Base-by-base conservation (phyloP, 2,888 invertebrate genomes). In the Dicyrtoma fusca region DNA sequence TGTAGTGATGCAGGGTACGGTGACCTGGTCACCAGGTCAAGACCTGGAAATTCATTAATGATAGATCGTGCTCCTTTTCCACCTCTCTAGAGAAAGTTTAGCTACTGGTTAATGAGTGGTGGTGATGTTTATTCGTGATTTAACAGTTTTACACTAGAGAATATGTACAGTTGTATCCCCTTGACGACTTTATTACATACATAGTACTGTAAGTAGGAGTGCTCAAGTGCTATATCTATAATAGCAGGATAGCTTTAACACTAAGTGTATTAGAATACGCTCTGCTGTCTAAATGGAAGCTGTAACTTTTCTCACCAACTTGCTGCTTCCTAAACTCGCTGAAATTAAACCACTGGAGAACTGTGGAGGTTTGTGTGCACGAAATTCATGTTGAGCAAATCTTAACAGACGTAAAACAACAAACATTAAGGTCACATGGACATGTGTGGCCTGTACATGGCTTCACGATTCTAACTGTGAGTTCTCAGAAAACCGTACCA, bases 21-120 rank as follows among this genome's bases (percentile, higher is more conserved):
- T 49, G 65, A 51, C 65, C 65, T 59, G 57, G 68, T 65, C 72
- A 72, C 62, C 62, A 53, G 63, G 62, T 68, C 72, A 23, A 53
- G 66, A 72, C 72, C 62, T 55, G 63, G 68, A 68, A 72, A 66
- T 72, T 68, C 42, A 44, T 61, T 68, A 72, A 72, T 72, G 63
- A 72, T 63, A 63, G 63, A 68, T 68, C 68, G 62, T 72, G 72
- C 45, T 45, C 3, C 51, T 14, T 59, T 68, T 51, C 26, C 53
- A 62, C 14, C 62, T 55, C 66, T 62, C 47, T 14, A 17, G 42
- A 68, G 26, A 55, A 13, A 59, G 51, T 51, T 53, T 53, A 51
- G 72, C 72, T 72, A 66, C 72, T 68, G 72, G 68, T 68, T 72
- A 72, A 72, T 68, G 55, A 44, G 44, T 26, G n/a, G 51, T 2